Evolutionary conservation across 2,113 vertebrate species (phyloP).

Genomic region (Pomatostomus ruficeps): DNA sequence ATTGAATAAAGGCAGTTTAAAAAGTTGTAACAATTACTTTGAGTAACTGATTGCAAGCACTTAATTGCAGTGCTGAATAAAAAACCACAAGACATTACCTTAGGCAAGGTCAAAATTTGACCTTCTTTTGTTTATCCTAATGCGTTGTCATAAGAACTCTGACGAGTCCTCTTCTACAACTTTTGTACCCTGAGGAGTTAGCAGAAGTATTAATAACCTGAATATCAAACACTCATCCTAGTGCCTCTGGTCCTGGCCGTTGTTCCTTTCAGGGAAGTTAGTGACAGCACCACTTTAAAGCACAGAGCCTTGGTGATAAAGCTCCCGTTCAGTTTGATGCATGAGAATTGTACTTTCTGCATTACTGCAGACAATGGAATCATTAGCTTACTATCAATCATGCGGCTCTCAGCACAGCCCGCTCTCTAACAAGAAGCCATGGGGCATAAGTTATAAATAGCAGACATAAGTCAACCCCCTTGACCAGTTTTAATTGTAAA

Average conservation of each 20-base stretch:
- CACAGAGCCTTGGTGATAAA: neutral
- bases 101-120: neutral
- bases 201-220: neutral
- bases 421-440: conserved; percentile 11
- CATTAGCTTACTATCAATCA: conserved; percentile 47
- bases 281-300: conserved; percentile 26
- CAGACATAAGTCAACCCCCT: conserved; percentile 15
- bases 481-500: conserved; percentile 1
- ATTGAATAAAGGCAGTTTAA: neutral
- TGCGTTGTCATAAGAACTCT: neutral
- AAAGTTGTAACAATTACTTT: neutral
- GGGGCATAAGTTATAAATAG: conserved; percentile 41
- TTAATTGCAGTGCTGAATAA: neutral
- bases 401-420: fast-evolving
- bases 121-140: neutral
- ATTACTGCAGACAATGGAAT: conserved; percentile 50
- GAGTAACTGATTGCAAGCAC: neutral
- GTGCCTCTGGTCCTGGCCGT: fast-evolving
- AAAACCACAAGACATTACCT: neutral
- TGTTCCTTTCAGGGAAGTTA: neutral
- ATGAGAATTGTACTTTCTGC: conserved; percentile 38
- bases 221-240: neutral
- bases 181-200: neutral
- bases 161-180: neutral
- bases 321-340: neutral